Evolutionary conservation across 2,113 vertebrate genomes (phyloP).

Genomic region (Patagioenas fasciata): DNA sequence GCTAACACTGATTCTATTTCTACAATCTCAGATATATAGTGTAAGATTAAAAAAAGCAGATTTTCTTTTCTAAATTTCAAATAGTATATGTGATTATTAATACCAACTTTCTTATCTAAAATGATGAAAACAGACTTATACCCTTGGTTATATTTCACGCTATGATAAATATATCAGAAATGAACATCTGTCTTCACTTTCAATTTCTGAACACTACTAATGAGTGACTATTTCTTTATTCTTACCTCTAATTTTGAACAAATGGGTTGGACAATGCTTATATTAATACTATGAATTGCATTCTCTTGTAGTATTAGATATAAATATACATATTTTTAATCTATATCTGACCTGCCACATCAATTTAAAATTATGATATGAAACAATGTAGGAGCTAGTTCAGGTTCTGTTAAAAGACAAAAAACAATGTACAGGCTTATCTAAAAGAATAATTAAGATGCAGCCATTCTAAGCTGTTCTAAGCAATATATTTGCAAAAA

Average conservation of each 20-base stretch:
- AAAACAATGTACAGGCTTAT: background rate
- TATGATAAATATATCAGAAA: background rate
- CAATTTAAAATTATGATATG: background rate
- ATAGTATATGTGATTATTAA: background rate
- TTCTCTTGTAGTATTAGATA: background rate
- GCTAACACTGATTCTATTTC: background rate
- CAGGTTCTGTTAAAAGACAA: background rate
- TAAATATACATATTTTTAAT: background rate
- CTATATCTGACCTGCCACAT: background rate
- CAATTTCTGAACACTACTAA: background rate
- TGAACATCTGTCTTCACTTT: background rate
- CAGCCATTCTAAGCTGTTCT: background rate
- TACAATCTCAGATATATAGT: background rate
- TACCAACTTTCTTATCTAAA: background rate
- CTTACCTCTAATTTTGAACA: background rate
- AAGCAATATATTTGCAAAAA: background rate
- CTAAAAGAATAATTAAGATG: background rate
- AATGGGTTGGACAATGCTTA: background rate
- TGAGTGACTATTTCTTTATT: background rate
- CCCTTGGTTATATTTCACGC: background rate
- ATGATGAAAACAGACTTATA: background rate
- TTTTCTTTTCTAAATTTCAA: background rate
- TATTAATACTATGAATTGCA: background rate
- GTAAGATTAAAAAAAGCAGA: background rate
- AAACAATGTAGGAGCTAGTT: background rate